Base-by-base conservation (phyloP, 2,888 invertebrate genomes). In the Penaeus monodon region DNA sequence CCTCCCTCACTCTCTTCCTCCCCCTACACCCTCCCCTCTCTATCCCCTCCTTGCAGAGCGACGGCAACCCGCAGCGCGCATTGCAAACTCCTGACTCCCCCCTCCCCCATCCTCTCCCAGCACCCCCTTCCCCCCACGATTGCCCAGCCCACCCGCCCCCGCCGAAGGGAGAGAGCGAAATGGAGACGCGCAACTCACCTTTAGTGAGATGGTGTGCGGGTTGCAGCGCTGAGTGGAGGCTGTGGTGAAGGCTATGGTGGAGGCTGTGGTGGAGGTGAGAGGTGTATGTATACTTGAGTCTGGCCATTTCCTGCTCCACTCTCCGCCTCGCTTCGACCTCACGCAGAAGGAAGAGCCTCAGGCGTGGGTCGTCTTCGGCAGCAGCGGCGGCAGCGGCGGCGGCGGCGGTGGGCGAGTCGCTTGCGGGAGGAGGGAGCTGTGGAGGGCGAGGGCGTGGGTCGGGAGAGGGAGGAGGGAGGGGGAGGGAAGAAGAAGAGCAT, bases 221-320 rank as follows among this genome's bases (percentile, higher is more conserved):
- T 8, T 81, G 81, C 76, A 81, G 81, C 38, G 84, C 81, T 29
- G 84, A 81, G 76, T 88, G 84, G 49, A 84, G 76, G 57, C 81
- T 89, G 89, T 79, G 86, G 78, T 84, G 89, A 29, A 86, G 86
- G 65, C 66, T 88, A 81, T 85, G 88, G 81, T 83, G 85, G 68
- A 78, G 85, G 68, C 79, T 85, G 81, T 81, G 89, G 76, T 89
- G 89, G 38, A 89, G 86, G 66, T 88, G 88, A 22, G 89, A 78
- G 20, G 88, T 83, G 81, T 89, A 88, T 49, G 89, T 86, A 66
- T 88, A 86, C 81, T 89, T 89, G 57, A 89, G 84, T 64, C 89
- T 74, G 24, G 89, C 89, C 89, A 89, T 89, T 76, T 89, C 89
- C 68, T 88, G 84, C 82, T 89, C 89, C 79, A 89, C 82, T 22